A percentile compares a stretch with the other conserved stretches of the same genome.
Conservation (phyloP, 2,888 invertebrate genomes). For the Aphelenchoides bicaudatus region DNA sequence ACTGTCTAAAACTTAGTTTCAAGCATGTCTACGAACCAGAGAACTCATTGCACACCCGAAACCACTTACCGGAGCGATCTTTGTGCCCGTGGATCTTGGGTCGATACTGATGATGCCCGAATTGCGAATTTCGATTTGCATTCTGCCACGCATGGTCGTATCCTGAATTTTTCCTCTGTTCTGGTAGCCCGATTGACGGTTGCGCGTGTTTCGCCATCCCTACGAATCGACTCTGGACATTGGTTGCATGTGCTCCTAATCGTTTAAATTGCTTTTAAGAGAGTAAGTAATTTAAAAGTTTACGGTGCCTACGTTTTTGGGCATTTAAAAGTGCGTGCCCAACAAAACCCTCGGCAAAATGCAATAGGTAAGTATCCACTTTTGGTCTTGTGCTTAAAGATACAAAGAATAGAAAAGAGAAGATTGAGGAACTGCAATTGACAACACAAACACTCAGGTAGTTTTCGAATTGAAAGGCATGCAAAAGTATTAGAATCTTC, state of each 20-base stretch:
- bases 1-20: too few species aligned
- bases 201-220: slow-evolving; percentile 19
- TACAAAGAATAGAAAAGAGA: background rate
- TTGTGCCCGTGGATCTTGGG: background rate
- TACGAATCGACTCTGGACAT: slow-evolving; percentile 1
- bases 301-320: background rate
- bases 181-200: slow-evolving; percentile 6
- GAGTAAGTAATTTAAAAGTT: too few species aligned
- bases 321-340: background rate
- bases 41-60: background rate
- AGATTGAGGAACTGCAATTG: too few species aligned
- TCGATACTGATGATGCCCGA: slow-evolving; percentile 4
- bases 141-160: background rate
- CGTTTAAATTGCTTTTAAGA: background rate
- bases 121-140: background rate
- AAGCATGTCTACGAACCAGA: too few species aligned
- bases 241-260: slow-evolving; percentile 4
- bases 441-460: too few species aligned
- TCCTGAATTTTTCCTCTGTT: background rate
- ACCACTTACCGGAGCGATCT: slow-evolving; percentile 3
- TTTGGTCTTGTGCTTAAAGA: background rate
- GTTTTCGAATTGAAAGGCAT: too few species aligned
- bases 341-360: background rate
- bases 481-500: too few species aligned
- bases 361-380: slow-evolving; percentile 3